Conservation (phyloP, 2,888 invertebrate genomes). For the Euplexia lucipara region DNA sequence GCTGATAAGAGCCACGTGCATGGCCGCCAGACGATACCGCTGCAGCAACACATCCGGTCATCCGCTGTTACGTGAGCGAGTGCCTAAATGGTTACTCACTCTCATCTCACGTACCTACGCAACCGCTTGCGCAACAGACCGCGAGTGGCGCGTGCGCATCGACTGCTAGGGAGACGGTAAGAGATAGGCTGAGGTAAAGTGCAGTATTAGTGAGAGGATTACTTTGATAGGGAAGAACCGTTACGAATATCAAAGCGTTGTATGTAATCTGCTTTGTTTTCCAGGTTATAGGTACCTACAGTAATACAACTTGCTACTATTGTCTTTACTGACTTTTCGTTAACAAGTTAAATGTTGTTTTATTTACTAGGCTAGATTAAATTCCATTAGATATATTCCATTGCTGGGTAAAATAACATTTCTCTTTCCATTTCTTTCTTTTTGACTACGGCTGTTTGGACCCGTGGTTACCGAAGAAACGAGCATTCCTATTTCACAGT, state of each 20-base stretch:
- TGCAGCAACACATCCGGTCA: constrained; percentile 44
- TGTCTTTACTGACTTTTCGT: too few species aligned
- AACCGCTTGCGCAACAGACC: constrained; percentile 52
- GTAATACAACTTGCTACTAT: too few species aligned
- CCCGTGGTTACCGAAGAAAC: too few species aligned
- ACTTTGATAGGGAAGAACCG: not conserved
- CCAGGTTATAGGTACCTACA: too few species aligned
- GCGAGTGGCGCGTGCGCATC: constrained; percentile 36
- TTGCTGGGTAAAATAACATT: too few species aligned
- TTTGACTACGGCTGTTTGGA: too few species aligned
- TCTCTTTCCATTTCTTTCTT: too few species aligned
- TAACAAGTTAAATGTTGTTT: too few species aligned
- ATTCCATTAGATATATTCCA: too few species aligned
- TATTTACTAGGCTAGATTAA: too few species aligned
- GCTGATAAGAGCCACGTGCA: constrained; percentile 19
- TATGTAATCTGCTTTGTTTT: too few species aligned
- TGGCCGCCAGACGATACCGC: constrained; percentile 21
- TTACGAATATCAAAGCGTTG: not conserved
- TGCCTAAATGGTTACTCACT: constrained; percentile 36
- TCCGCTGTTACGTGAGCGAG: constrained; percentile 47
- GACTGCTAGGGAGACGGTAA: not conserved
- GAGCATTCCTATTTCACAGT: too few species aligned
- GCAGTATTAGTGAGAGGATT: not conserved
- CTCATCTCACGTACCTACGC: constrained; percentile 56
- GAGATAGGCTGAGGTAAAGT: constrained; percentile 1